These are phyloP conservation scores for Sciurus carolinensis DNA, from an alignment of 2,797 vertebrate genomes.

Conservation along the genomic window DNA sequence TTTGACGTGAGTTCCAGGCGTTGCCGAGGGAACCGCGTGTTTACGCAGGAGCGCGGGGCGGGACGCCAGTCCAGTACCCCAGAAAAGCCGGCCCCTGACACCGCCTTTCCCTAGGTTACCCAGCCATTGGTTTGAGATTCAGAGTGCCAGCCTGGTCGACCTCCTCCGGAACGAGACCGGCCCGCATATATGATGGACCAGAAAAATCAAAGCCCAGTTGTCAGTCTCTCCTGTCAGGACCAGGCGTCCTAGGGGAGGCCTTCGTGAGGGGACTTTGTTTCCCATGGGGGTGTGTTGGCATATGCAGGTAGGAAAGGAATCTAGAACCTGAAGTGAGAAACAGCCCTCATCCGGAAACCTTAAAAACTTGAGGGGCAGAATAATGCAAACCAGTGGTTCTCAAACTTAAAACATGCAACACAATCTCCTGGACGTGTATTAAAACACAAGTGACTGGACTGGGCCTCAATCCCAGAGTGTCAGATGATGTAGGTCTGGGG, in stretches of 20 bases:
- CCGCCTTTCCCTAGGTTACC: not conserved
- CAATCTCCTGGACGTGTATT: not conserved
- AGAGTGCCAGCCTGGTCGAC: no score
- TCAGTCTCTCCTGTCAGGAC: not conserved
- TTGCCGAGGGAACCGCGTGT: constrained; percentile 86
- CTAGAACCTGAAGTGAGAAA: not conserved
- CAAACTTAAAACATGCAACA: not conserved
- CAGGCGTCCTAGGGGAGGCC: not conserved
- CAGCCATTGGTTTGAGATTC: fast-evolving
- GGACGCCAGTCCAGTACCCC: not conserved
- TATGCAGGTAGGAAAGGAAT: not conserved
- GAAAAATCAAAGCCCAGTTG: not conserved
- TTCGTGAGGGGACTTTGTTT: not conserved
- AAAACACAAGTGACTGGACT: not conserved
- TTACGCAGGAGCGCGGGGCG: constrained; percentile 74
- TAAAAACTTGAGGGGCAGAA: not conserved
- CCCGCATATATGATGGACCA: not conserved
- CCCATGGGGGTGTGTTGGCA: not conserved
- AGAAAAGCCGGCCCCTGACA: not conserved
- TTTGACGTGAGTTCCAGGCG: constrained; percentile 74
- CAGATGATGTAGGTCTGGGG: not conserved
- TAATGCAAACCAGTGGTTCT: not conserved
- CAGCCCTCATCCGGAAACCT: not conserved
- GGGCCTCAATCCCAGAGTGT: not conserved
- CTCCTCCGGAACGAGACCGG: not conserved